Percentiles rank a stretch among this genome's conserved stretches.
Conservation (phyloP, 2,797 vertebrate genomes). For the Bucorvus abyssinicus region DNA sequence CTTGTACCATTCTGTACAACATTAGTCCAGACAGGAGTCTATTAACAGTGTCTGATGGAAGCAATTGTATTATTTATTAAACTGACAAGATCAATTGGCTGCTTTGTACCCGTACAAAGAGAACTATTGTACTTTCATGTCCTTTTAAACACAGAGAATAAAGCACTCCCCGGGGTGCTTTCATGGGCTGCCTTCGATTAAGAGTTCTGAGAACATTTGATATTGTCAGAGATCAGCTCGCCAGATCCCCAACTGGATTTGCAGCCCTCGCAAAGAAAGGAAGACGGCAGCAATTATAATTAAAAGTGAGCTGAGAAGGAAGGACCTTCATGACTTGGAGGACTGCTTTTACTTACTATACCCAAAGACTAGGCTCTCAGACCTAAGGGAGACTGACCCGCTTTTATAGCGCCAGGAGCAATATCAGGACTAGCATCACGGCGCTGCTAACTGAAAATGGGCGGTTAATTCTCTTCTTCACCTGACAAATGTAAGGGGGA, state of each 20-base stretch:
- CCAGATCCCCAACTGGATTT: constrained; percentile 54
- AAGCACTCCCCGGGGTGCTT: constrained; percentile 53
- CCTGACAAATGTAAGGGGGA: not conserved
- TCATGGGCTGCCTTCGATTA: constrained; percentile 63
- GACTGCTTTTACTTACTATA: constrained; percentile 39
- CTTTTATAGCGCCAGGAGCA: not conserved
- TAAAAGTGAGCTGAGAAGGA: constrained; percentile 47
- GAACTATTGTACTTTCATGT: constrained; percentile 66
- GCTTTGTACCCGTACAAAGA: constrained; percentile 47
- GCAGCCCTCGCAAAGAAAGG: constrained; percentile 29
- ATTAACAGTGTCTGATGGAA: constrained; percentile 68
- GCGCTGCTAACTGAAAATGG: not conserved
- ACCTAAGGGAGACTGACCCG: not conserved
- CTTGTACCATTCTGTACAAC: constrained; percentile 56
- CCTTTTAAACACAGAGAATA: constrained; percentile 67
- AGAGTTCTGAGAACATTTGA: constrained; percentile 61
- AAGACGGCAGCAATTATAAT: constrained; percentile 52
- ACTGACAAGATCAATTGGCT: constrained; percentile 68
- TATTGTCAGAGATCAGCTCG: constrained; percentile 45
- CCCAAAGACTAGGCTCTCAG: constrained; percentile 27
- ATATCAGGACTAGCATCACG: not conserved
- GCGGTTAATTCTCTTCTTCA: not conserved
- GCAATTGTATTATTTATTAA: constrained; percentile 71
- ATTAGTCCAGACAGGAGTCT: constrained; percentile 66
- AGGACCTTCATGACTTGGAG: constrained; percentile 31